phyloP scores from a whole-genome alignment of 2,888 invertebrate species.

The Ormia ochracea region DNA sequence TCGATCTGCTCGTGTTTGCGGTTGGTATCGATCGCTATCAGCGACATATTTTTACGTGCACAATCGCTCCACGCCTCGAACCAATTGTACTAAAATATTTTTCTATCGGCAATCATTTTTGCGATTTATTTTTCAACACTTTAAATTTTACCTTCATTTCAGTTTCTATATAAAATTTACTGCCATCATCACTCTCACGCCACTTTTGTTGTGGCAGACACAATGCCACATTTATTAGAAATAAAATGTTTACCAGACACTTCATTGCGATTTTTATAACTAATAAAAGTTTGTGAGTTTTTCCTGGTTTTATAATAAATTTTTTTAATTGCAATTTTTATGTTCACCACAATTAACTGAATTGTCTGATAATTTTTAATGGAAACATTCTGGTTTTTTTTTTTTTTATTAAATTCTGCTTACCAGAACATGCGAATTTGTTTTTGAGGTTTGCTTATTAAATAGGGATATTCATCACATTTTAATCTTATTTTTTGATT shows the following conservation, averaged over 20 bases:
- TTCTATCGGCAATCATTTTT: background rate
- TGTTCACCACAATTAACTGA: background rate
- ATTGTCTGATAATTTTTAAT: background rate
- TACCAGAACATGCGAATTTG: background rate
- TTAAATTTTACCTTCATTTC: slow-evolving; percentile 8
- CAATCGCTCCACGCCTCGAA: slow-evolving; percentile 51
- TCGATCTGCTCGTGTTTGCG: slow-evolving; percentile 47
- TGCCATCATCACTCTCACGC: slow-evolving; percentile 48
- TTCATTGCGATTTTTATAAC: background rate
- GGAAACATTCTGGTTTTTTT: background rate
- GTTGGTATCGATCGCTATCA: slow-evolving; percentile 39
- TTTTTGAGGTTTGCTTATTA: background rate
- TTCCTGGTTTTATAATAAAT: background rate
- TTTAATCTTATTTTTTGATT: no score
- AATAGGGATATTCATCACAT: no score
- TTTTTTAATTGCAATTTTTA: background rate
- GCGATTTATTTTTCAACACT: background rate
- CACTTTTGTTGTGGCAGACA: slow-evolving; percentile 28
- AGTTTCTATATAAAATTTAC: slow-evolving; percentile 38
- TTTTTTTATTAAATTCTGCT: background rate
- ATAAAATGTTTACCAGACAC: background rate
- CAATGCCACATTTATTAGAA: background rate
- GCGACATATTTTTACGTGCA: slow-evolving; percentile 52
- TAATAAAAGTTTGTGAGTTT: background rate
- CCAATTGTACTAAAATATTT: slow-evolving; percentile 48